These are phyloP conservation scores for Eira barbara DNA, from an alignment of 2,113 vertebrate species.

Conservation along the genomic window DNA sequence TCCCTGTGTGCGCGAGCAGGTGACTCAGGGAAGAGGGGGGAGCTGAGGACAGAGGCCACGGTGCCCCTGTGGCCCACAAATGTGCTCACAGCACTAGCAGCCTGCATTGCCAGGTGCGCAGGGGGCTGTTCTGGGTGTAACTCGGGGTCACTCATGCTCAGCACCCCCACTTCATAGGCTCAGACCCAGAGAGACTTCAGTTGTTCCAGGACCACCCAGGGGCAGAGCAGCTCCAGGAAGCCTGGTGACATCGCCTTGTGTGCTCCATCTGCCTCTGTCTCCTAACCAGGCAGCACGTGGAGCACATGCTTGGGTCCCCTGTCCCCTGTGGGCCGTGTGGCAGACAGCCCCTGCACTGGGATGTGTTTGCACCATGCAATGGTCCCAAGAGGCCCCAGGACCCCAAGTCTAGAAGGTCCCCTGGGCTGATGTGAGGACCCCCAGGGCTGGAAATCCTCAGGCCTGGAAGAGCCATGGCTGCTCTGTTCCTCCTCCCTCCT, in stretches of 20 bases:
- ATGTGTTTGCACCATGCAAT: not conserved
- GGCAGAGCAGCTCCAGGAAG: not conserved
- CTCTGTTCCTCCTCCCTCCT: too few relatives aligned
- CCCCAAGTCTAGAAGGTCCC: not conserved
- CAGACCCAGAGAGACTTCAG: not conserved
- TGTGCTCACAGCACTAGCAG: not conserved
- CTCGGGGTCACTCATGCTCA: accelerated
- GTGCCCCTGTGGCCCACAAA: accelerated
- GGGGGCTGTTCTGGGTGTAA: not conserved
- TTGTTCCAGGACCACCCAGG: not conserved
- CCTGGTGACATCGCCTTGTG: not conserved
- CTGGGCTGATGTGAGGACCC: not conserved
- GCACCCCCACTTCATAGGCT: not conserved
- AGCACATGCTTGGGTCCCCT: not conserved
- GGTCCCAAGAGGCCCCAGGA: not conserved
- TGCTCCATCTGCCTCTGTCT: not conserved
- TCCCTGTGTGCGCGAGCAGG: accelerated
- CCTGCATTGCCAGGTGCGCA: not conserved
- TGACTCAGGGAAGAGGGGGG: not conserved
- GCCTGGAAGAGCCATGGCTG: not conserved
- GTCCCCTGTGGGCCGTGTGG: not conserved
- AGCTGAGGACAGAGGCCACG: too few relatives aligned
- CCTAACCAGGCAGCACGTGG: not conserved
- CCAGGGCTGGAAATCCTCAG: not conserved
- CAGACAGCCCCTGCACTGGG: not conserved